Evolutionary conservation across 1,140 invertebrate species (phyloP).

Genomic region (Campoletis sonorensis): DNA sequence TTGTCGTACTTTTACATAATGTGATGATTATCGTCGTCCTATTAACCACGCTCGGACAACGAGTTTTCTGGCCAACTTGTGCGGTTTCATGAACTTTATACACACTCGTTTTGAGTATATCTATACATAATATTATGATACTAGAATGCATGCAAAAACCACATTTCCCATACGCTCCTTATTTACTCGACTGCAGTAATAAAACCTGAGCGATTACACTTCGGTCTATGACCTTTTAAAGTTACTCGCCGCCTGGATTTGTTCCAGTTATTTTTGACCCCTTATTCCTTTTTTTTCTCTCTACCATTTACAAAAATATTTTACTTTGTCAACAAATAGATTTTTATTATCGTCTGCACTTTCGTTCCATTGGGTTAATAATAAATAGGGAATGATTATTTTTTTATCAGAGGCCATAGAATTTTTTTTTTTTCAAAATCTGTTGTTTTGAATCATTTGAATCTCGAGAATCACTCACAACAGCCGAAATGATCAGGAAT

Average conservation of each 20-base stretch:
- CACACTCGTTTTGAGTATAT: constrained; percentile 3
- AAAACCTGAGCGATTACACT: constrained; percentile 24
- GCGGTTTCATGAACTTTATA: constrained; percentile 11
- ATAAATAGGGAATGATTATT: neutral
- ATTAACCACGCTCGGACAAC: constrained; percentile 23
- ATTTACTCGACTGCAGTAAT: neutral
- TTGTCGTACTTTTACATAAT: constrained; percentile 18
- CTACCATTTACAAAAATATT: too few relatives aligned
- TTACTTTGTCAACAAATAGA: too few relatives aligned
- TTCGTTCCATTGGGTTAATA: too few relatives aligned
- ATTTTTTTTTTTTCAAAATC: too few relatives aligned
- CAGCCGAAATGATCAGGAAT: too few relatives aligned
- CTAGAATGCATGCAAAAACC: constrained; percentile 14
- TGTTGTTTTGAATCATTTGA: too few relatives aligned
- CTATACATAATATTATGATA: constrained; percentile 11
- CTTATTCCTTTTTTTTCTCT: too few relatives aligned
- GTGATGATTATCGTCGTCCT: constrained; percentile 21
- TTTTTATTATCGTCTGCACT: too few relatives aligned
- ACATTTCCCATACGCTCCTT: constrained; percentile 14
- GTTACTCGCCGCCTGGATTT: neutral
- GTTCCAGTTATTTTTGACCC: too few relatives aligned
- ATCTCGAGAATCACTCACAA: too few relatives aligned
- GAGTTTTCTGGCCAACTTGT: neutral
- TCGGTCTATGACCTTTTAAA: constrained; percentile 41
- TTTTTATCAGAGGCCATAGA: too few relatives aligned